Conservation (phyloP, 2,888 invertebrate genomes). For the Nemotelus pantherinus region DNA sequence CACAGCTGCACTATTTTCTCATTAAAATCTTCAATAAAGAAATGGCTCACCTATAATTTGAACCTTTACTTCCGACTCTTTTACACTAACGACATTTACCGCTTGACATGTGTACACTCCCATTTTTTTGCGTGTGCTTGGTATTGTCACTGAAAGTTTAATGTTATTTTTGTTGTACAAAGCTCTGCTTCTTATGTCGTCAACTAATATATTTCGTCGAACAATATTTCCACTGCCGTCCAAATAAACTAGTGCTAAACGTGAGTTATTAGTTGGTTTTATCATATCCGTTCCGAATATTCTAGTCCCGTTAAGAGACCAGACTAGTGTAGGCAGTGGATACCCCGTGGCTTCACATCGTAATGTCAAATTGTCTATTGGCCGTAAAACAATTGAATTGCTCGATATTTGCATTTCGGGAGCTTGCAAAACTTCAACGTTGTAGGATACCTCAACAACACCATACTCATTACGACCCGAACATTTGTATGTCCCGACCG, state of each 20-base stretch:
- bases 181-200: not conserved
- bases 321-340: conserved; percentile 69
- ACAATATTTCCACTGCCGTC: not conserved
- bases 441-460: conserved; percentile 65
- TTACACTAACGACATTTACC: conserved; percentile 67
- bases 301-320: conserved; percentile 67
- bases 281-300: conserved; percentile 50
- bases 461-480: conserved; percentile 70
- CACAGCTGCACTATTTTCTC: not conserved
- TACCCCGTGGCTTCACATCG: conserved; percentile 70
- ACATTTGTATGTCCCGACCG: conserved; percentile 66
- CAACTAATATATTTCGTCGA: too few relatives aligned
- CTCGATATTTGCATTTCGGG: conserved; percentile 51
- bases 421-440: conserved; percentile 69
- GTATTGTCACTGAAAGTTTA: conserved; percentile 36
- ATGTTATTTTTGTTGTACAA: conserved; percentile 51
- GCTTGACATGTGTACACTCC: conserved; percentile 70
- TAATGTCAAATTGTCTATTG: conserved; percentile 44
- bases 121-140: conserved; percentile 57
- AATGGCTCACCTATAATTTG: conserved; percentile 64
- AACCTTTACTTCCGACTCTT: conserved; percentile 62
- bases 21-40: not conserved
- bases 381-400: conserved; percentile 27
- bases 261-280: too few relatives aligned
- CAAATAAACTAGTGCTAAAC: not conserved